These are phyloP conservation scores for Psittacula derbiana DNA, from an alignment of 2,797 vertebrate genomes.

Conservation along the genomic window DNA sequence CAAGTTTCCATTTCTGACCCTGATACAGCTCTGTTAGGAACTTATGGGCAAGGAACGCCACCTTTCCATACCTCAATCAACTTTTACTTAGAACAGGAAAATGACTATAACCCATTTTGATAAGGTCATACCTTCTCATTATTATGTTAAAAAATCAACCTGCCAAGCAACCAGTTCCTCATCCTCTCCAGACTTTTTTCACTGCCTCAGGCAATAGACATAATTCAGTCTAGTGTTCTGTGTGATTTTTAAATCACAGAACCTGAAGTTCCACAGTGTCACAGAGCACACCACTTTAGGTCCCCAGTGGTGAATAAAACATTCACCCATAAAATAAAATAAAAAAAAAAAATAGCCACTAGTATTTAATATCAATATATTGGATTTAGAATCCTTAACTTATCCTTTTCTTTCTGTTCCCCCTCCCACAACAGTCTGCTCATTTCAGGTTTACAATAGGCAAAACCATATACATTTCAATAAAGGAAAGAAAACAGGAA, in stretches of 20 bases:
- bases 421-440: not conserved
- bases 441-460: not conserved
- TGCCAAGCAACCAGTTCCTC: not conserved
- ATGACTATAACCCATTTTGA: not conserved
- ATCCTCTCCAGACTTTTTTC: not conserved
- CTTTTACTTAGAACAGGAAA: not conserved
- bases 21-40: not conserved
- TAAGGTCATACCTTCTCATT: not conserved
- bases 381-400: not conserved
- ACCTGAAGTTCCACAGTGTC: not conserved
- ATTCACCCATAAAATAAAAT: not conserved
- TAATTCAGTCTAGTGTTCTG: not conserved
- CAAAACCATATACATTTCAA: not conserved
- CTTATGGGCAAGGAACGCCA: not conserved
- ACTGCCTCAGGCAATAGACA: not conserved
- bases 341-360: not conserved
- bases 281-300: not conserved
- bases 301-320: not conserved
- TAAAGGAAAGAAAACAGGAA: not conserved
- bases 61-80: not conserved
- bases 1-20: not conserved
- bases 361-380: not conserved
- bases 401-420: not conserved
- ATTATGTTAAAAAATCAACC: not conserved
- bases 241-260: not conserved